Percentiles rank a stretch among this genome's conserved stretches.
phyloP scores from a whole-genome alignment of 2,797 vertebrate genomes.

The Coreius guichenoti region DNA sequence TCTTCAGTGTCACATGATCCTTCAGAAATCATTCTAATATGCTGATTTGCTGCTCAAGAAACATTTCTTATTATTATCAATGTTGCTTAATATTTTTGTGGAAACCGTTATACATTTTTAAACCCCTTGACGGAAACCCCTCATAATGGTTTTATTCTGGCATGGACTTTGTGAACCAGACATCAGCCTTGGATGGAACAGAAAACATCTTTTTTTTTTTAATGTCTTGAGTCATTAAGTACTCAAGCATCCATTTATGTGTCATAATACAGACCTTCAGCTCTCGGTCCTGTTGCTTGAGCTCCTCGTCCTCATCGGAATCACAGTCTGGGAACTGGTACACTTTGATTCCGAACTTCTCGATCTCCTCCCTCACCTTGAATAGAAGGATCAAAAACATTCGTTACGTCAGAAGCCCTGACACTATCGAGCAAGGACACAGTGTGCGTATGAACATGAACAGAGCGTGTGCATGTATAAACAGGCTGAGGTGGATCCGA shows the following conservation, averaged over 20 bases:
- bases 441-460: not conserved
- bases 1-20: not conserved
- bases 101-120: not conserved
- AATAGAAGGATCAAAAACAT: slow-evolving; percentile 42
- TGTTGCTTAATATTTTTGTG: not conserved
- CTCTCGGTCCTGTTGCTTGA: slow-evolving; percentile 87
- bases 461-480: not conserved
- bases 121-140: not conserved
- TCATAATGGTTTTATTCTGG: not conserved
- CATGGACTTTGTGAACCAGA: not conserved
- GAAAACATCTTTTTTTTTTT: not conserved
- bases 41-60: not conserved
- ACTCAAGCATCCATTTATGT: not conserved
- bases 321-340: slow-evolving; percentile 91
- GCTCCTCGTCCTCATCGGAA: slow-evolving; percentile 87
- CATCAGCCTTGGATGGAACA: not conserved
- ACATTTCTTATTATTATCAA: not conserved
- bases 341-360: slow-evolving; percentile 87
- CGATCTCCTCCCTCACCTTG: slow-evolving; percentile 87
- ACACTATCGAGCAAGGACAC: not conserved
- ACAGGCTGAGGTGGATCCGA: not conserved
- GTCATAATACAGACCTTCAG: slow-evolving; percentile 77
- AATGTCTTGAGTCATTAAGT: not conserved
- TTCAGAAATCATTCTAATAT: not conserved
- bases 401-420: slow-evolving; percentile 5